Base-by-base conservation (phyloP, 1,140 invertebrate species). In the Linepithema humile region DNA sequence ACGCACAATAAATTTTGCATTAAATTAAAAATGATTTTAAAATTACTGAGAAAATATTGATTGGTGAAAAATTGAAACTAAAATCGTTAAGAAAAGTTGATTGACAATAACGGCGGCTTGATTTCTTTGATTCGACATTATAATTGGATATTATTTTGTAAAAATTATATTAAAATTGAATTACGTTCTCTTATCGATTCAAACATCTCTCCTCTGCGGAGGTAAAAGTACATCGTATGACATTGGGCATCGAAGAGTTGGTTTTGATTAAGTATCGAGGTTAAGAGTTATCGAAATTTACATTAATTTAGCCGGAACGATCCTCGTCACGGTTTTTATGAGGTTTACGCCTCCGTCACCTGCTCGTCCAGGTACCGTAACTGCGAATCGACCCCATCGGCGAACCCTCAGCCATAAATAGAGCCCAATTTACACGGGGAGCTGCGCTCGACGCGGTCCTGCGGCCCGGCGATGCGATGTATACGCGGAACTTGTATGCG, bases 351-450 rank as follows among this genome's bases (percentile, higher is more conserved):
- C 64, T 23, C 26, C 43, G 82, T 83, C 78, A 80, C 75, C 75
- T 80, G 78, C 40, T 50, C 64, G n/a, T 50, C 57, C 85, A n/a
- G 38, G 69, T 70, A 80, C 75, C 75, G 75, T 70, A 80, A 80
- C 64, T 62, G 35, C 17, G 62, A 62, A 82, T 29, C 72, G 67
- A 62, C 48, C 64, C 78, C 43, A 57, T 55, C 82, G 59, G 29
- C 72, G 64, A 80, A 80, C 48, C 75, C 23, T 55, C 84, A 65
- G 75, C 78, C 89, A 85, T 80, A 85, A 89, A 88, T 86, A 89
- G 83, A 86, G 77, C 83, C 78, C 86, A 88, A 85, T 88, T 85
- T 88, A 84, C 86, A 67, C 83, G 69, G 70, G 48, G 72, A 65
- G 73, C 53, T 70, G 83, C n/a, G n/a, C 45, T 77, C 40, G 40